Evolutionary conservation across 2,888 invertebrate genomes (phyloP).

Genomic region (Rhamphomyia laevipes): DNA sequence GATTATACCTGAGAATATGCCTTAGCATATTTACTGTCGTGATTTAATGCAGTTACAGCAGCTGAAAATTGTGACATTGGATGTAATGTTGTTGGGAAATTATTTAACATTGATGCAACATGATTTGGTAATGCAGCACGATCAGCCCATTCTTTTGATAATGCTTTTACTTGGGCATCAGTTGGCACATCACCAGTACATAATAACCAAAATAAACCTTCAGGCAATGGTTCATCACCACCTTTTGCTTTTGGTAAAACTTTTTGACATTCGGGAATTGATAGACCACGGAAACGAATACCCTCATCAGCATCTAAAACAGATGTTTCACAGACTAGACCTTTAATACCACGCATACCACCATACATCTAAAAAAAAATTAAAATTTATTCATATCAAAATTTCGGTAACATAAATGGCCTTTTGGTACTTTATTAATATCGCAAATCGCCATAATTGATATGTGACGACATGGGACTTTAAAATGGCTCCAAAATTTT

Average conservation of each 20-base stretch:
- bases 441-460: too few relatives aligned
- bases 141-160: slow-evolving; percentile 68
- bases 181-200: slow-evolving; percentile 81
- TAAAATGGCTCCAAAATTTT: too few relatives aligned
- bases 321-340: slow-evolving; percentile 84
- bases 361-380: slow-evolving; percentile 53
- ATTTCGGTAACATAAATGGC: too few relatives aligned
- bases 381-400: too few relatives aligned
- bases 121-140: slow-evolving; percentile 62
- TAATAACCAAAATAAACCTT: slow-evolving; percentile 89
- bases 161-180: slow-evolving; percentile 57
- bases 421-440: too few relatives aligned
- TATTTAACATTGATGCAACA: slow-evolving; percentile 70
- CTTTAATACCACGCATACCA: slow-evolving; percentile 89
- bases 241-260: slow-evolving; percentile 67
- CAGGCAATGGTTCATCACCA: slow-evolving; percentile 77
- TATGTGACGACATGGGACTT: too few relatives aligned
- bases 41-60: slow-evolving; percentile 70
- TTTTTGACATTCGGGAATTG: slow-evolving; percentile 87
- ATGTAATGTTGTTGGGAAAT: slow-evolving; percentile 66
- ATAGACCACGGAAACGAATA: slow-evolving; percentile 82
- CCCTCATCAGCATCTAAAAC: slow-evolving; percentile 88
- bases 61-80: slow-evolving; percentile 80
- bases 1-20: slow-evolving; percentile 47
- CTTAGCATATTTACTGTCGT: slow-evolving; percentile 72